Evolutionary conservation across 53 echinoderm and acorn worm species (phyloP), one percentile per base, ranked within the genome.

Genomic region (Holothuria scabra): DNA sequence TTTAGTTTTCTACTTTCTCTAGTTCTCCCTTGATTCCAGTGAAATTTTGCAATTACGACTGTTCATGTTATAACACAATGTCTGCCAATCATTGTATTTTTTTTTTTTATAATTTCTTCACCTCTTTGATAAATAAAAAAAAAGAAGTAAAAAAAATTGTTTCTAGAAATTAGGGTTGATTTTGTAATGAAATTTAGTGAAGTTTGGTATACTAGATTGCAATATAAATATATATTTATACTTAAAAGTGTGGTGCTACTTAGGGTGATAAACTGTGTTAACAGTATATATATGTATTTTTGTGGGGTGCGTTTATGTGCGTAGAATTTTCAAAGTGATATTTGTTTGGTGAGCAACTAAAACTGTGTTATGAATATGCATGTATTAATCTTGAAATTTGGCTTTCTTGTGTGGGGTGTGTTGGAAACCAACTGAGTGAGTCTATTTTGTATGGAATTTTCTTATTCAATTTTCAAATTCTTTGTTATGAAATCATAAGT

Each of bases 181-280:
- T 72, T 72, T 72, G 72, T 72, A 72, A 72, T 72, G 72, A 72
- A 72, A 72, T 72, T 72, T 72, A 72, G 56, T 79, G 79, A 79
- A 55, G 52, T 59, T 79, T 79, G 56, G 79, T 79, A 79, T 79
- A 79, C 79, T 79, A 79, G 79, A 79, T 79, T 79, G 79, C 79
- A 79, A 79, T 79, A 79, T 79, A 79, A 59, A 79, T 79, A 79
- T 59, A 79, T 79, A 72, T 72, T 72, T 72, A 72, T 72, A 72
- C 72, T 72, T 79, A 33, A 79, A 56, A 79, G 56, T 79, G 79
- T 79, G 79, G 79, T 79, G 79, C 79, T 79, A 79, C 56, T 59
- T 79, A 79, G 79, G 79, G 79, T 58, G 72, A 72, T 35, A 48
- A 72, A 20, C 46, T 72, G 72, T 72, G 46, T 72, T 72, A 72